Evolutionary conservation across 2,888 invertebrate genomes (phyloP).

Genomic region (Lissocephala sabroskyi): DNA sequence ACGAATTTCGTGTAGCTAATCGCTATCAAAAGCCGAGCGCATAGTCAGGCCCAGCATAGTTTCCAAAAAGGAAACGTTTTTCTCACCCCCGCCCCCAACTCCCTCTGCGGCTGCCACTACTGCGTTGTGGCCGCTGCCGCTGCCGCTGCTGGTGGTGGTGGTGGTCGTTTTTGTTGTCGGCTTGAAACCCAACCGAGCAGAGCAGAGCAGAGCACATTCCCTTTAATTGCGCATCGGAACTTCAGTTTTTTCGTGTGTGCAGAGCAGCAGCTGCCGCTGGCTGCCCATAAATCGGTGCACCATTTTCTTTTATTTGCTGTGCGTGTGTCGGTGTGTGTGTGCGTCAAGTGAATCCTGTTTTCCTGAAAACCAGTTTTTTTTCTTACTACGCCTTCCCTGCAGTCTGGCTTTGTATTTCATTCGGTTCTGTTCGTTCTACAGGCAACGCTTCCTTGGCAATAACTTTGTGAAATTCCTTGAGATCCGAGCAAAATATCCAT

Average conservation of each 20-base stretch:
- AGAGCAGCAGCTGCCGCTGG: slow-evolving; percentile 21
- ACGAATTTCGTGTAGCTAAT: too few species aligned
- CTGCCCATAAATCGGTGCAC: slow-evolving; percentile 52
- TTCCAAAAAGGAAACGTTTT: too few species aligned
- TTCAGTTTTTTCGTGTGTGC: slow-evolving; percentile 24
- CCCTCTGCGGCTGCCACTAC: too few species aligned
- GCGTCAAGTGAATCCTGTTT: slow-evolving; percentile 60
- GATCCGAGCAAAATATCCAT: too few species aligned
- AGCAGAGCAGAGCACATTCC: slow-evolving; percentile 15
- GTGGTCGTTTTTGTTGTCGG: slow-evolving; percentile 15
- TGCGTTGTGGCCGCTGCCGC: not conserved
- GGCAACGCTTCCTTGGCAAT: slow-evolving; percentile 12
- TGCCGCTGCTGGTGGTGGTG: slow-evolving; percentile 23
- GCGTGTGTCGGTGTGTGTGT: slow-evolving; percentile 19
- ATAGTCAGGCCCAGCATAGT: too few species aligned
- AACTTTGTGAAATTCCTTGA: too few species aligned
- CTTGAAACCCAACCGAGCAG: slow-evolving; percentile 31
- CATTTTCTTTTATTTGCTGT: slow-evolving; percentile 47
- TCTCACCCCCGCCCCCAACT: too few species aligned
- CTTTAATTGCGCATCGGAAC: slow-evolving; percentile 56
- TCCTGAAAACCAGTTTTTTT: slow-evolving; percentile 54
- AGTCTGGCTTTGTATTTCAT: too few species aligned
- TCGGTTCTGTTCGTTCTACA: slow-evolving; percentile 15
- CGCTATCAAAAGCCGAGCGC: too few species aligned
- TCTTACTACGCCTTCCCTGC: not conserved